Percentiles rank a stretch among this genome's conserved stretches.
Conservation (phyloP, 2,797 vertebrate species). For the Champsocephalus esox region DNA sequence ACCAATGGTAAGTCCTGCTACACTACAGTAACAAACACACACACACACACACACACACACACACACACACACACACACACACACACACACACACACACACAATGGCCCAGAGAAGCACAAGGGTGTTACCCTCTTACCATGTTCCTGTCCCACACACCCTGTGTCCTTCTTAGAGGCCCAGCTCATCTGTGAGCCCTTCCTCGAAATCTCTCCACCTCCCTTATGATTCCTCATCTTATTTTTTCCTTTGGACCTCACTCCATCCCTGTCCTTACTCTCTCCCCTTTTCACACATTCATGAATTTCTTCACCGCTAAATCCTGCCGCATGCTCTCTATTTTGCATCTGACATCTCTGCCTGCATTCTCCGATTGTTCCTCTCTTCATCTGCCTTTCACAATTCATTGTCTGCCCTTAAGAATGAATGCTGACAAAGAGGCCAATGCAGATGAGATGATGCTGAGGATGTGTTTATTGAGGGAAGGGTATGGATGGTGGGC, state of each 20-base stretch:
- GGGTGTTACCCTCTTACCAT: conserved; percentile 52
- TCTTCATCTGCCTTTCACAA: conserved; percentile 32
- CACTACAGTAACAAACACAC: not conserved
- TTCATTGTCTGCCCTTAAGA: conserved; percentile 43
- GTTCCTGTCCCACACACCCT: conserved; percentile 32
- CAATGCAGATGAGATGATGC: conserved; percentile 48
- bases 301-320: conserved; percentile 47
- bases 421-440: conserved; percentile 46
- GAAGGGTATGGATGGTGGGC: conserved; percentile 37
- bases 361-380: conserved; percentile 32
- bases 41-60: not conserved
- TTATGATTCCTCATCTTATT: conserved; percentile 45
- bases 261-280: conserved; percentile 5
- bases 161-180: conserved; percentile 24
- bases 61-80: not conserved
- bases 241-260: conserved; percentile 15
- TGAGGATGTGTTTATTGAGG: conserved; percentile 40
- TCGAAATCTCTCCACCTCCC: conserved; percentile 38
- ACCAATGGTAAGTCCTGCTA: conserved; percentile 2
- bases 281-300: conserved; percentile 40
- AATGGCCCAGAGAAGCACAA: conserved; percentile 39
- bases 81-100: conserved; percentile 1
- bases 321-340: conserved; percentile 25
- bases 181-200: conserved; percentile 8
- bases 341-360: conserved; percentile 30